Conservation (phyloP, 1,140 invertebrate genomes). For the Apis dorsata region DNA sequence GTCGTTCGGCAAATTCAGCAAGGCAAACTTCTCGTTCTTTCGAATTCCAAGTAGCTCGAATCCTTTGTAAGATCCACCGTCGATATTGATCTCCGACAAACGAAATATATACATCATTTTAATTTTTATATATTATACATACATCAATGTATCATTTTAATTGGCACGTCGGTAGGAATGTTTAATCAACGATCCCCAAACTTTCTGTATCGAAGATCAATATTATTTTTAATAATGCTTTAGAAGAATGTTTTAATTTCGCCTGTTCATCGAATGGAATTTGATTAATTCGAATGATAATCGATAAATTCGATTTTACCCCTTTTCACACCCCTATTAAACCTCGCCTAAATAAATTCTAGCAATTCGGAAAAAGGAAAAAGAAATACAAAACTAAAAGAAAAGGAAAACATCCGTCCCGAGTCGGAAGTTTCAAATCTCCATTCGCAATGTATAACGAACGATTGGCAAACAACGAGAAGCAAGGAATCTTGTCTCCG, state of each 20-base stretch:
- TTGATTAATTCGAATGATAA: neutral
- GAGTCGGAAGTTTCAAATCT: neutral
- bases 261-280: neutral
- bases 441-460: neutral
- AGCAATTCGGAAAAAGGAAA: neutral
- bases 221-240: conserved; percentile 1
- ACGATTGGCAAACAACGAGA: neutral
- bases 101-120: too few species aligned
- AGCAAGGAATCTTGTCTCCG: neutral
- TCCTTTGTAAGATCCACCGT: neutral
- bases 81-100: neutral
- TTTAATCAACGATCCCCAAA: neutral
- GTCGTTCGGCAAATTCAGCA: neutral
- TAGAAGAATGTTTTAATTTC: neutral
- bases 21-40: neutral
- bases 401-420: neutral
- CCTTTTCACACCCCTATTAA: too few species aligned
- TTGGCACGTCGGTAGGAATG: neutral
- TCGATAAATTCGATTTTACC: neutral
- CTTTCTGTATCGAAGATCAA: neutral
- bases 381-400: neutral
- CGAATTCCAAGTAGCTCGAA: neutral
- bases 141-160: neutral
- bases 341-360: too few species aligned
- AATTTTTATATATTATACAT: neutral